phyloP scores from a whole-genome alignment of 2,888 invertebrate species.

The Thymelicus acteon region DNA sequence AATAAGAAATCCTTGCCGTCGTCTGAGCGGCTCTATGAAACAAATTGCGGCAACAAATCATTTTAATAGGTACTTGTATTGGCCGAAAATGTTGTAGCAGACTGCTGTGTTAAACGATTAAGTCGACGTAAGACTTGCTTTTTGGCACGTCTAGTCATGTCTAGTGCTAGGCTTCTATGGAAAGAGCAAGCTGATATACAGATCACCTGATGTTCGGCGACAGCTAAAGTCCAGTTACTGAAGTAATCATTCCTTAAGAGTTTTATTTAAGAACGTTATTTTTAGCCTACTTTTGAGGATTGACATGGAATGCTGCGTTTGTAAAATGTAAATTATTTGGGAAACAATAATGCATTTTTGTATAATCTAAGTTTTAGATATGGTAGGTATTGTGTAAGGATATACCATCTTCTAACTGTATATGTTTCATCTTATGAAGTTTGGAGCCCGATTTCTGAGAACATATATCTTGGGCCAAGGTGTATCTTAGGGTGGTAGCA shows the following conservation, averaged over 20 bases:
- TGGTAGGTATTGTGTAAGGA: too few relatives aligned
- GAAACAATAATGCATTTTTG: too few relatives aligned
- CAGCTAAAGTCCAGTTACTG: too few relatives aligned
- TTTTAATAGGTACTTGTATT: constrained; percentile 41
- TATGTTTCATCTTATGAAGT: constrained; percentile 3
- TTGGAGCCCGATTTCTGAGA: constrained; percentile 40
- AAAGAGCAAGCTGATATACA: neutral
- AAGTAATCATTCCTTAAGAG: too few relatives aligned
- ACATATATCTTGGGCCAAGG: constrained; percentile 47
- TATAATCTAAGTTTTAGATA: too few relatives aligned
- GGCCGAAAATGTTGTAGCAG: constrained; percentile 41
- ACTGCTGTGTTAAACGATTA: constrained; percentile 39
- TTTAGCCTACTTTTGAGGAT: too few relatives aligned
- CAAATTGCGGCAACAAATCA: constrained; percentile 44
- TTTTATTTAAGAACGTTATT: too few relatives aligned
- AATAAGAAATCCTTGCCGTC: constrained; percentile 34
- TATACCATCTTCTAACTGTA: too few relatives aligned
- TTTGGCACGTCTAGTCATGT: constrained; percentile 19
- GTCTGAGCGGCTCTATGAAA: constrained; percentile 29
- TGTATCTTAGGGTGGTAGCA: constrained; percentile 43
- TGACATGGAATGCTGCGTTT: too few relatives aligned
- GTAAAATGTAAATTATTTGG: too few relatives aligned
- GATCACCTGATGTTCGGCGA: neutral
- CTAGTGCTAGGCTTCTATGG: neutral
- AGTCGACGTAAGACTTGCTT: constrained; percentile 30